Evolutionary conservation across 2,113 vertebrate genomes (phyloP).

Genomic region (Channa argus): DNA sequence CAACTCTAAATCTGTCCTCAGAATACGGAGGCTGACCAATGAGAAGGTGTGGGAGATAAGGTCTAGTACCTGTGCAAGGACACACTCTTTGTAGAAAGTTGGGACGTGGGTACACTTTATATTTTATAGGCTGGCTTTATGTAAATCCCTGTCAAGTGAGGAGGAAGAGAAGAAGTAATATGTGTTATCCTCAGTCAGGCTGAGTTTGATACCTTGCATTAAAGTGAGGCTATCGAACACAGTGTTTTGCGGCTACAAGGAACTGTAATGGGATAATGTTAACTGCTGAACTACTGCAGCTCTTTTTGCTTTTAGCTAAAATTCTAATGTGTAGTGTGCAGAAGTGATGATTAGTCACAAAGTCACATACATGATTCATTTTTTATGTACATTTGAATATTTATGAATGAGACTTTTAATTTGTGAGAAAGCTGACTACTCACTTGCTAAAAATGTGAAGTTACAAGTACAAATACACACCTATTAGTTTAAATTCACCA

Average conservation of each 20-base stretch:
- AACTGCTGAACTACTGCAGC: neutral
- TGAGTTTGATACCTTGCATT: neutral
- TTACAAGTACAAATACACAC: too few species aligned
- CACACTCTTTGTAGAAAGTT: constrained; percentile 58
- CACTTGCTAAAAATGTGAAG: too few species aligned
- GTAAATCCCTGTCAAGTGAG: constrained; percentile 49
- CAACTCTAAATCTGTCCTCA: constrained; percentile 75
- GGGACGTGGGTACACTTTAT: constrained; percentile 24
- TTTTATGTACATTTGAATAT: too few species aligned
- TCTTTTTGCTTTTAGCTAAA: neutral
- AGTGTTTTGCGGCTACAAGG: neutral
- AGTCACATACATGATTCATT: neutral
- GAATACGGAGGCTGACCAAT: constrained; percentile 54
- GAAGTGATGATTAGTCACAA: neutral
- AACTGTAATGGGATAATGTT: neutral
- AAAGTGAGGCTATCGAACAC: neutral
- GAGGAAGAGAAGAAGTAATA: constrained; percentile 14
- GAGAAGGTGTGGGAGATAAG: constrained; percentile 53
- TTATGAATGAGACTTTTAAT: too few species aligned
- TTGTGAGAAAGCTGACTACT: too few species aligned
- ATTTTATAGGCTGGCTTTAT: constrained; percentile 54
- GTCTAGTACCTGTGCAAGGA: constrained; percentile 41
- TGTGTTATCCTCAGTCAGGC: constrained; percentile 5
- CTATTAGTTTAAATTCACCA: too few species aligned
- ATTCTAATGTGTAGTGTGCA: neutral